Evolutionary conservation across 53 echinoderm and acorn worm genomes (phyloP), one percentile per base, ranked within the genome.

Genomic region (Paracentrotus lividus): DNA sequence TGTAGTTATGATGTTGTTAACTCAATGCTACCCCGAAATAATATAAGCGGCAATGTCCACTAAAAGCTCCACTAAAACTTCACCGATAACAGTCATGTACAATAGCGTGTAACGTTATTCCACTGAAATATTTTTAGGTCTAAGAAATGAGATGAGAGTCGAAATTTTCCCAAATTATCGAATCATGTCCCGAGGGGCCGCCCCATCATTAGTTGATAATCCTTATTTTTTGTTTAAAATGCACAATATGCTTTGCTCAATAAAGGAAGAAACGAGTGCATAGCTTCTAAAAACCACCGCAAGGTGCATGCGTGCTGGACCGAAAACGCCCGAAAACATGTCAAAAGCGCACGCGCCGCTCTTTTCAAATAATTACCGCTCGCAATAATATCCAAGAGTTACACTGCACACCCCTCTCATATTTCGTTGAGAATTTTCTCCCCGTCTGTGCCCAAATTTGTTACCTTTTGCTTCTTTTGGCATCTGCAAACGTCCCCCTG

Each of bases 351-450:
- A 20, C 81, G 81, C 12, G 44, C 44, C 24, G 3, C 49, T n/a
- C 81, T 44, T 81, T 81, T 47, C 81, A 81, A 81, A 44, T n/a
- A n/a, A n/a, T 81, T 47, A 47, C 44, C 81, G 44, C 81, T 81
- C 49, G 44, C 44, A 47, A 81, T 27, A n/a, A n/a, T n/a, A n/a
- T n/a, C 44, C 81, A 47, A 26, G 44, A 81, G 8, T 81, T 26
- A 15, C 81, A 24, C 10, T 44, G 81, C 81, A 81, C 45, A n/a
- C 81, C 81, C 47, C 2, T 81, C 81, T 81, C 81, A 27, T 47
- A 47, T 81, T 81, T 81, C 81, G 49, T 8, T 20, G 81, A 47
- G 45, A 47, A 81, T 81, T 45, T 81, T 21, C 42, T 20, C 81
- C 47, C 81, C 81, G 81, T 81, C 81, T 81, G 81, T 81, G 81